A percentile compares a stretch with the other conserved stretches of the same genome.
phyloP scores from a whole-genome alignment of 37 sponge, comb jelly and placozoan species.

The Oscarella lobularis region DNA sequence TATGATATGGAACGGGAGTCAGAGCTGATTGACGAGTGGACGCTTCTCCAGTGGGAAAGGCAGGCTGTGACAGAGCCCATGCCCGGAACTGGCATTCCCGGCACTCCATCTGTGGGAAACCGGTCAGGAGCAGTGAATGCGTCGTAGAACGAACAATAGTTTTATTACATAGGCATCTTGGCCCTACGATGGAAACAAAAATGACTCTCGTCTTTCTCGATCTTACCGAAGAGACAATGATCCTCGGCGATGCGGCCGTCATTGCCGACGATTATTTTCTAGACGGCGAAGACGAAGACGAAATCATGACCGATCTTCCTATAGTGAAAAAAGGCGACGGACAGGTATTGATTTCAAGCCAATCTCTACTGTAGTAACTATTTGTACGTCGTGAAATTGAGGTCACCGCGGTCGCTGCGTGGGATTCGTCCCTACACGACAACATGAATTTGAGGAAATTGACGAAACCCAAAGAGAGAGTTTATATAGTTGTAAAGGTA shows the following conservation, averaged over 20 bases:
- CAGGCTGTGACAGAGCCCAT: not conserved
- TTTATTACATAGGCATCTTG: constrained; percentile 25
- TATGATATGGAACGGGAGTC: not conserved
- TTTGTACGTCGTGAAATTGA: too few species aligned
- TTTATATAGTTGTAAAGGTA: constrained; percentile 76
- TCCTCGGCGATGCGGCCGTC: not conserved
- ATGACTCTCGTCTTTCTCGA: constrained; percentile 74
- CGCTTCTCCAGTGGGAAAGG: not conserved
- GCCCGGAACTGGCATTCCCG: not conserved
- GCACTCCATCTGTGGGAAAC: not conserved
- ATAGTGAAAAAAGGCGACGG: not conserved
- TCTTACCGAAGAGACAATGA: not conserved
- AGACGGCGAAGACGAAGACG: constrained; percentile 4
- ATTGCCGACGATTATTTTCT: constrained; percentile 30
- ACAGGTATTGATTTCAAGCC: too few species aligned
- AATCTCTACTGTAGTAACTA: too few species aligned
- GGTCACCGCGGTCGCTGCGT: constrained; percentile 55
- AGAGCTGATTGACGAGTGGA: constrained; percentile 1
- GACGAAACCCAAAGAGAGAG: constrained; percentile 67
- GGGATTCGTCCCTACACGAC: constrained; percentile 95
- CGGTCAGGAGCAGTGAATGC: not conserved
- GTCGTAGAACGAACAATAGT: too few species aligned
- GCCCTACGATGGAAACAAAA: constrained; percentile 59
- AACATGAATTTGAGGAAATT: constrained; percentile 49
- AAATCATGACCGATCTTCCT: not conserved